Evolutionary conservation across 2,113 vertebrate species (phyloP).

Genomic region (Erythrolamprus reginae): DNA sequence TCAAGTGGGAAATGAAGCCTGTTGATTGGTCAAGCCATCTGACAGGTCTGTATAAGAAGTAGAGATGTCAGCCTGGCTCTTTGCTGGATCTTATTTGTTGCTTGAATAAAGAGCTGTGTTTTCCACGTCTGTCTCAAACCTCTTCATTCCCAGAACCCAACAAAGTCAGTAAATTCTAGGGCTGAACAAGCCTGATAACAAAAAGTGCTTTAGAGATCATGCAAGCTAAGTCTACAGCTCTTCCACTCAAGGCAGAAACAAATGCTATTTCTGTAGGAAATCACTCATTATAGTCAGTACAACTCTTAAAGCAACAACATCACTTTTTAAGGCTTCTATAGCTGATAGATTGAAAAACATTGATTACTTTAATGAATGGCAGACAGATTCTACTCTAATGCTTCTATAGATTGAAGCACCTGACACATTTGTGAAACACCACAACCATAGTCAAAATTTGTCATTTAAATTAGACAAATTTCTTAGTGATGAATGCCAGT

Average conservation of each 20-base stretch:
- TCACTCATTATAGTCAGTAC: background rate
- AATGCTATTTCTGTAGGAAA: background rate
- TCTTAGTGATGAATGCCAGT: background rate
- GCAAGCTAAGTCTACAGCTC: background rate
- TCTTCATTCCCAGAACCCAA: no score
- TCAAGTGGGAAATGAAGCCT: no score
- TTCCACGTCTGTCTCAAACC: no score
- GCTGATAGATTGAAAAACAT: background rate
- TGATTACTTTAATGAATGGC: background rate
- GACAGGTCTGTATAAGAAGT: no score
- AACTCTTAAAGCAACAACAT: background rate
- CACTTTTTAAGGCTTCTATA: background rate
- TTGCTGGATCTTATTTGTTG: no score
- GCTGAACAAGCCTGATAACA: background rate
- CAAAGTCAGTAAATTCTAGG: background rate
- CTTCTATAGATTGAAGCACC: background rate
- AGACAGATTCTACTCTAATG: background rate
- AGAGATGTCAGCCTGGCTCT: no score
- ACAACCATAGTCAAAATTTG: background rate
- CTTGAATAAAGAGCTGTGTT: no score
- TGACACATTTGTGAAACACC: background rate
- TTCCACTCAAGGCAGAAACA: background rate
- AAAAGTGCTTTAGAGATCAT: background rate
- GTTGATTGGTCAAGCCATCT: no score
- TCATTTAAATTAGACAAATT: background rate